Evolutionary conservation across 2,888 invertebrate species (phyloP).

Genomic region (Drosophila melanocephala): DNA sequence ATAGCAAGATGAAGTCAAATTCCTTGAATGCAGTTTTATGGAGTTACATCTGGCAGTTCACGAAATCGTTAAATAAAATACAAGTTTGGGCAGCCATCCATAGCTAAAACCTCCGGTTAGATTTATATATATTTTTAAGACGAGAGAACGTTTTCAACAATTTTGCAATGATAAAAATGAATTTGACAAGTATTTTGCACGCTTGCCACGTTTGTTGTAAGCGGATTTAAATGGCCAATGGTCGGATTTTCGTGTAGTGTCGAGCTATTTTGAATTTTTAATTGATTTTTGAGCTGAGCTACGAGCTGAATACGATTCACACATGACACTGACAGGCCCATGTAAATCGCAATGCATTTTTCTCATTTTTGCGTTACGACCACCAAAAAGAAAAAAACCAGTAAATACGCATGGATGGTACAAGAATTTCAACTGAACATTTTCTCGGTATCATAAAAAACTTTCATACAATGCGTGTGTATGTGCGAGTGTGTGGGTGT

Average conservation of each 20-base stretch:
- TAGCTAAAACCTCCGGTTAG: background rate
- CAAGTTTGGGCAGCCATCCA: background rate
- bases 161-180: conserved; percentile 22
- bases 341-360: conserved; percentile 30
- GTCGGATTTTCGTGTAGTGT: conserved; percentile 20
- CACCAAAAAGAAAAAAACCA: conserved; percentile 16
- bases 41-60: background rate
- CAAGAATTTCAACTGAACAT: conserved; percentile 45
- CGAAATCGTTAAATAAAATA: background rate
- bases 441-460: conserved; percentile 41
- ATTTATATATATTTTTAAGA: conserved; percentile 2
- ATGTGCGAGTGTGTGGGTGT: background rate
- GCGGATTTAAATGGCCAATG: conserved; percentile 49
- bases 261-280: conserved; percentile 43
- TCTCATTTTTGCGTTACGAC: conserved; percentile 14
- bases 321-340: conserved; percentile 17
- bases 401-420: conserved; percentile 30
- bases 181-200: conserved; percentile 7
- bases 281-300: conserved; percentile 61
- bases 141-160: background rate
- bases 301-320: conserved; percentile 19
- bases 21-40: background rate
- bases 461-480: background rate
- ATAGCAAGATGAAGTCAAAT: background rate
- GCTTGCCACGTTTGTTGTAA: conserved; percentile 16